Base-by-base conservation (phyloP, 2,888 invertebrate genomes). In the Podabrus alpinus region DNA sequence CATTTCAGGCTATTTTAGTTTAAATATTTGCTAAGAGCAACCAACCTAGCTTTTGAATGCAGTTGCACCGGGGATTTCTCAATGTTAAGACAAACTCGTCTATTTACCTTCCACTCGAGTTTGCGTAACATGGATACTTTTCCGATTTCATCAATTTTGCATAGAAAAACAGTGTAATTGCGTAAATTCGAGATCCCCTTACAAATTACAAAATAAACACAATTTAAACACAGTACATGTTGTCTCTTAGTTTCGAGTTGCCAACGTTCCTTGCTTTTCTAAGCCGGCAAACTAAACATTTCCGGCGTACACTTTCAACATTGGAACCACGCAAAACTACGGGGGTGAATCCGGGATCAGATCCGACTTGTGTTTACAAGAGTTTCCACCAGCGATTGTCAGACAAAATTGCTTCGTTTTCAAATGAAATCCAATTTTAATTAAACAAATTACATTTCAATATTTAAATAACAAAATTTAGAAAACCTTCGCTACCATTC, bases 221-320 rank as follows among this genome's bases (percentile, higher is more conserved):
- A 67, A 68, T 69, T 75, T 64, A 72, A 72, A 66, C 75, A 21
- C 75, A 21, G 71, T 75, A 72, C 68, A 75, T 72, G 75, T 69
- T 72, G 68, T 75, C 69, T 72, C 75, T 75, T 68, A 74, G 62
- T 66, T 45, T 60, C 25, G 60, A 71, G 59, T 66, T 68, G 45
- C 66, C 69, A n/a, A 19, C 62, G 59, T 29, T 69, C 45, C 73
- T 66, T 71, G 74, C 68, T 74, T 71, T 68, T 72, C 60, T 75
- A 75, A 75, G 66, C 64, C 17, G 62, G 64, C 68, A 75, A 75
- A 71, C 75, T 71, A 75, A 75, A 72, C 71, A 75, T 72, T 75
- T 75, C 68, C 75, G 45, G 62, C 21, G 21, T 71, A 68, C 66
- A 71, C 68, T 68, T 67, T 61, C 70, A 64, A 64, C 62, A 64